Percentiles rank a stretch among this genome's conserved stretches.
phyloP scores from a whole-genome alignment of 2,113 vertebrate genomes.

The Charina bottae region DNA sequence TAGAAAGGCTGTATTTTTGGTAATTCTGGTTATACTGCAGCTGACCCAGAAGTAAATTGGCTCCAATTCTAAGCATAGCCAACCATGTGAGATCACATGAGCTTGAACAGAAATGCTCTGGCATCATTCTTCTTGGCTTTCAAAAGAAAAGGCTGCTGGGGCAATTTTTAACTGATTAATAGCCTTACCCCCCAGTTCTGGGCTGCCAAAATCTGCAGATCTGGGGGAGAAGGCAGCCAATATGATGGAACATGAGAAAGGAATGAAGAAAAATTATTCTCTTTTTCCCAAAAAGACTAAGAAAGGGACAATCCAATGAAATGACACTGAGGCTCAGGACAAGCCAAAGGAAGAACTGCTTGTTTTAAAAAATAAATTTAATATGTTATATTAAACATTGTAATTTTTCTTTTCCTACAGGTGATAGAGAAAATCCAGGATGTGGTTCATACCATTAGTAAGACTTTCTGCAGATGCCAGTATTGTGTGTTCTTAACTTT shows the following conservation, averaged over 20 bases:
- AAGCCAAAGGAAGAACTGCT: background rate
- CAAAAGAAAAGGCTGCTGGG: background rate
- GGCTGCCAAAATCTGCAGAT: background rate
- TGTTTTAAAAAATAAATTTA: background rate
- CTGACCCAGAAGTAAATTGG: background rate
- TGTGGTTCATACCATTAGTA: background rate
- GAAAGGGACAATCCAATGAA: background rate
- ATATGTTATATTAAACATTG: background rate
- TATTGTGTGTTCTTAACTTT: background rate
- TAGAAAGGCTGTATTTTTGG: background rate
- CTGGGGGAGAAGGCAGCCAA: background rate
- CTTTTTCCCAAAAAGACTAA: background rate
- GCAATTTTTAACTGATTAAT: background rate
- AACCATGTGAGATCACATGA: too few species aligned
- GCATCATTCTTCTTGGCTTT: background rate
- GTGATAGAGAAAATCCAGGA: background rate
- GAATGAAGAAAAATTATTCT: background rate
- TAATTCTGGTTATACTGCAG: background rate
- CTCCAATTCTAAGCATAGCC: background rate
- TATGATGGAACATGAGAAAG: background rate
- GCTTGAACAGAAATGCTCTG: too few species aligned
- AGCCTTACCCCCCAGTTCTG: background rate
- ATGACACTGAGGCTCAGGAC: background rate
- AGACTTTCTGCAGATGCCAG: background rate
- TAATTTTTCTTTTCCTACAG: background rate